Evolutionary conservation across 2,797 vertebrate genomes (phyloP).

Genomic region (Ctenochaetus hawaiiensis): DNA sequence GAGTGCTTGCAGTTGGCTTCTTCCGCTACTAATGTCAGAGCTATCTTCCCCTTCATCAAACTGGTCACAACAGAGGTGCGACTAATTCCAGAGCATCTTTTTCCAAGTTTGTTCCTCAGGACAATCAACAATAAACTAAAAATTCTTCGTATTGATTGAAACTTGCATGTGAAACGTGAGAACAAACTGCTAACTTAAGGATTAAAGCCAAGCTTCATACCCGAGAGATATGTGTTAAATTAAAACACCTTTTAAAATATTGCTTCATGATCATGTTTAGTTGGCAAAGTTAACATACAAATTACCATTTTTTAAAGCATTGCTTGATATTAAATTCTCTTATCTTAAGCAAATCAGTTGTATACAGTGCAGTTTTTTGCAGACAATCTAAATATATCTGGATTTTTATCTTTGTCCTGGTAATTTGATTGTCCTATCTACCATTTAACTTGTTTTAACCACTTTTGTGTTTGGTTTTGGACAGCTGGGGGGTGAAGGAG

Average conservation of each 20-base stretch:
- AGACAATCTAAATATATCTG: not conserved
- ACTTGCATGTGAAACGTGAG: not conserved
- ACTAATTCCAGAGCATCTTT: not conserved
- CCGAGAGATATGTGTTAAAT: not conserved
- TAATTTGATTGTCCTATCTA: not conserved
- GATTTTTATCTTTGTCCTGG: not conserved
- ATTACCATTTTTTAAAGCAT: not conserved
- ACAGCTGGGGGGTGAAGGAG: slow-evolving; percentile 91
- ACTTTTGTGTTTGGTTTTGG: slow-evolving; percentile 11
- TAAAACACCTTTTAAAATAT: not conserved
- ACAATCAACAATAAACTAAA: not conserved
- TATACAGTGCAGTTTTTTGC: not conserved
- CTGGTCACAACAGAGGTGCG: slow-evolving; percentile 93
- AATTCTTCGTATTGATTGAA: not conserved
- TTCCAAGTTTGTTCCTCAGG: not conserved
- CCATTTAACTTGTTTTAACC: not conserved
- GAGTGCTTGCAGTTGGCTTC: slow-evolving; percentile 93
- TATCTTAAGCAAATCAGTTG: not conserved
- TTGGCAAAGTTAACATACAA: not conserved
- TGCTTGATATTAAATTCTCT: not conserved
- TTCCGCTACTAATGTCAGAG: slow-evolving; percentile 93
- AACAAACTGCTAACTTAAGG: not conserved
- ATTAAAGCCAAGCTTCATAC: not conserved
- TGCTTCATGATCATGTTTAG: not conserved
- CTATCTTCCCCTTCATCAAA: slow-evolving; percentile 99